These are phyloP conservation scores for Schizopygopsis pylzovi DNA, from an alignment of 2,797 vertebrate species.

Conservation along the genomic window DNA sequence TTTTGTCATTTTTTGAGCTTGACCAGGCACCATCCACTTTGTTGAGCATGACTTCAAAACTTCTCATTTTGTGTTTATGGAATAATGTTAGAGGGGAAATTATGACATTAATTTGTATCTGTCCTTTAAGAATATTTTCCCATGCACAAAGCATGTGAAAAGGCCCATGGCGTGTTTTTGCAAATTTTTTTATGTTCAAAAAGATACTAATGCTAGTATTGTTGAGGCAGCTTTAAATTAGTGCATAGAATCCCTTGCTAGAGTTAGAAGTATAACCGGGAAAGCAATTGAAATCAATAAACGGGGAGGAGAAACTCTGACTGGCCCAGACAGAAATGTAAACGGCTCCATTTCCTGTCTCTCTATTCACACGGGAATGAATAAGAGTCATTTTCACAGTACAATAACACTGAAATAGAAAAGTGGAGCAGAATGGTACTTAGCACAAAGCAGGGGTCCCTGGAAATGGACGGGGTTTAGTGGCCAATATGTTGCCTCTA, in stretches of 20 bases:
- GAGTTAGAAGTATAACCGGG: background rate
- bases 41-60: background rate
- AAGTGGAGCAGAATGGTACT: constrained; percentile 4
- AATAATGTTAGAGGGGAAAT: background rate
- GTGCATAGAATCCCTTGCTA: background rate
- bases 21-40: background rate
- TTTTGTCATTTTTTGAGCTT: no score
- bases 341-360: constrained; percentile 4
- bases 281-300: background rate
- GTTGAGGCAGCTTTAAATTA: background rate
- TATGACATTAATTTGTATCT: background rate
- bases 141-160: constrained; percentile 43
- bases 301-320: constrained; percentile 1
- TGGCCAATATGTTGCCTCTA: background rate
- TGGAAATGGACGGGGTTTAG: background rate
- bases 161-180: constrained; percentile 24
- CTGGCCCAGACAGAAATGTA: constrained; percentile 20
- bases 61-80: background rate
- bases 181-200: constrained; percentile 33
- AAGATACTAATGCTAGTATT: background rate
- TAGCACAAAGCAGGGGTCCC: constrained; percentile 1
- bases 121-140: constrained; percentile 49
- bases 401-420: background rate
- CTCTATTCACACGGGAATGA: constrained; percentile 18
- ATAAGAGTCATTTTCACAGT: constrained; percentile 4